Base-by-base conservation (phyloP, 2,797 vertebrate genomes). In the Trematomus bernacchii region DNA sequence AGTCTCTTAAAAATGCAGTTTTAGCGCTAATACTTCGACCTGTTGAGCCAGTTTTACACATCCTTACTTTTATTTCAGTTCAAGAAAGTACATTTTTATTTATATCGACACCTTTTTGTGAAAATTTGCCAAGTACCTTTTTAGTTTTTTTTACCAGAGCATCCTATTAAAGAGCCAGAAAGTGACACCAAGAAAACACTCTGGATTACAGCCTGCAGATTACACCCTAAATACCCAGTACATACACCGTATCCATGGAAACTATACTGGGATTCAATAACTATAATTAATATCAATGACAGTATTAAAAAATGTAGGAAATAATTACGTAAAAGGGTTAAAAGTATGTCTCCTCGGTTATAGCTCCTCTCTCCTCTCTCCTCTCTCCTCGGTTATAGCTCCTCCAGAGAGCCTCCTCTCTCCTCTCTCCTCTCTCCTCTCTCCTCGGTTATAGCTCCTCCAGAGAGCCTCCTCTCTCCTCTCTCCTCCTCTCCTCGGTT, bases 121-220 rank as follows among this genome's bases (percentile, higher is more conserved):
- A 48, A 51, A 60, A 80, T 53, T 75, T 64, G 84, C 75, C 30
- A 33, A 33, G 30, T 5, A 33, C 23, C 23, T 33, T 33, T 7
- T 33, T 5, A 0, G 4, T 58, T 53, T 71, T 64, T 69, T 59
- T 85, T 11, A 77, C 54, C 63, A 60, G 30, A 79, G 67, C 55
- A 59, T 79, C 48, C 47, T 44, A 8, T 69, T 74, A 37, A 65
- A 58, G 69, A 81, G 67, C 75, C 58, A 73, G 76, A 78, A 71
- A 83, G 50, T 52, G 44, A 88, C 50, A 71, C 43, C 13, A 48
- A 55, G 44, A 83, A 63, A 77, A 58, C 19, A n/a, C 10, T 9
- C 55, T 54, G 16, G 66, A 65, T 64, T 69, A 53, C 70, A 84
- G 83, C 67, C 69, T 14, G 5, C 50, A 84, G 50, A 70, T 67